These are phyloP conservation scores for Lottia scabra DNA, from an alignment of 2,888 invertebrate genomes.

Conservation along the genomic window DNA sequence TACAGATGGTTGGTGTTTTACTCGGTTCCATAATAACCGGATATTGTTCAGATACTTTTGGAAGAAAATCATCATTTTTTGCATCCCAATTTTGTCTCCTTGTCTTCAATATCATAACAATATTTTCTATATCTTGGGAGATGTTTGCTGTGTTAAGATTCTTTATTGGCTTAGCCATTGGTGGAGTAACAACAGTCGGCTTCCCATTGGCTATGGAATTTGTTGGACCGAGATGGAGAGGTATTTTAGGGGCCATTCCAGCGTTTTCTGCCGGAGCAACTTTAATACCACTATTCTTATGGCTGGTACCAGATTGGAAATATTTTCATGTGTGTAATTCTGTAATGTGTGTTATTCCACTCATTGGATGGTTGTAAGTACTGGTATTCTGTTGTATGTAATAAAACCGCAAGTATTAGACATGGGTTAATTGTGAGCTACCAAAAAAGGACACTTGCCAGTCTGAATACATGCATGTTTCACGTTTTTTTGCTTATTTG, in stretches of 20 bases:
- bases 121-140: not conserved
- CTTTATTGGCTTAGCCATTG: not conserved
- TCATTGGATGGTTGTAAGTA: not conserved
- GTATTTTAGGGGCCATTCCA: conserved; percentile 6
- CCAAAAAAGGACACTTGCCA: no score
- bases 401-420: no score
- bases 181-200: not conserved
- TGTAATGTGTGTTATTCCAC: not conserved
- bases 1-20: conserved; percentile 29
- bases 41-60: conserved; percentile 15
- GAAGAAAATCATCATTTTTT: conserved; percentile 9
- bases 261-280: not conserved
- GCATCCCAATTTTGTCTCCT: not conserved
- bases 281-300: not conserved
- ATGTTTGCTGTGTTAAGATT: not conserved
- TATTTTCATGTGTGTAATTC: not conserved
- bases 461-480: no score
- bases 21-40: conserved; percentile 21
- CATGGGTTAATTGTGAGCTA: no score
- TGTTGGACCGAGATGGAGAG: conserved; percentile 4
- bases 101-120: not conserved
- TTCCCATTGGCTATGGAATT: conserved; percentile 11
- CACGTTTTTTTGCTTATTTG: no score
- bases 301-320: not conserved
- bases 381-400: not conserved